Evolutionary conservation across 2,113 vertebrate genomes (phyloP), one percentile per base, ranked within the genome.

Genomic region (Dinomys branickii): DNA sequence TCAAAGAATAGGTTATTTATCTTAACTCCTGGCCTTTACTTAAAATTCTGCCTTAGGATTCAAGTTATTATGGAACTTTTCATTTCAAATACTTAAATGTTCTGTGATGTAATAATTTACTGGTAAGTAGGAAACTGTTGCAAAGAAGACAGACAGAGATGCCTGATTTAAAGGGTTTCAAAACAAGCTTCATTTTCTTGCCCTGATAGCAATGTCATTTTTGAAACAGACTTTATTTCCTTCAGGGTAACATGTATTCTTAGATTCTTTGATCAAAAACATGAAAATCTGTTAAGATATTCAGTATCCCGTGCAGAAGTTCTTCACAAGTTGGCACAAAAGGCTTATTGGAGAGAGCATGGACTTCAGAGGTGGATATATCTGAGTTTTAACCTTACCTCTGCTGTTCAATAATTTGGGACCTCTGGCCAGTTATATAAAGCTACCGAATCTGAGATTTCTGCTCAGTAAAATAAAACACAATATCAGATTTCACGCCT

Each of bases 191-290:
- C 63, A n/a, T 26, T 84, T 78, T 58, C 9, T 9, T 81, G 19
- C 50, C 56, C 26, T 80, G 12, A 81, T n/a, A 75, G 7, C n/a
- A 93, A 17, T 24, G 12, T 77, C 33, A 63, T 26, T 13, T 94
- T 67, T 63, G 41, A 82, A 91, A 88, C 93, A 88, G 50, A 38
- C 20, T 35, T 69, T 85, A 61, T 52, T 77, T 88, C 24, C 58
- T 93, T 97, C 63, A 91, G 41, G 58, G 30, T 88, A 85, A 84
- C 22, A 52, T 2, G 73, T 67, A 77, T 88, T 65, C n/a, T 56
- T 81, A 56, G 47, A 69, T 67, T 95, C 17, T 88, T 58, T 96
- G 35, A 91, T 77, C 56, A 95, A 95, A 97, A 67, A 17, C 38
- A 84, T 38, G n/a, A 82, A 86, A 52, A 84, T 63, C 17, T 83